These are phyloP conservation scores for Formica exsecta DNA, from an alignment of 1,140 invertebrate genomes.

Conservation along the genomic window DNA sequence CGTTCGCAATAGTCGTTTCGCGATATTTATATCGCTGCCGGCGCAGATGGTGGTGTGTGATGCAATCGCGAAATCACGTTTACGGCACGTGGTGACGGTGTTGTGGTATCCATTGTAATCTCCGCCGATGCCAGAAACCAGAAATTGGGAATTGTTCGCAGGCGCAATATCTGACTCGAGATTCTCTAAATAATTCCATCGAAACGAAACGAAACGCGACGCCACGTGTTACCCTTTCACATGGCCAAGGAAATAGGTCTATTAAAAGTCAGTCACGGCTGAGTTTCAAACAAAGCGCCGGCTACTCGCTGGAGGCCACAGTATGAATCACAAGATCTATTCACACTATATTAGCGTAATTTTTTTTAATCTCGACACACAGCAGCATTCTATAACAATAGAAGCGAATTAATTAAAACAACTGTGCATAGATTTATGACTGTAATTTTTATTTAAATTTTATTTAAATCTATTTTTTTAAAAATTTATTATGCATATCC, in stretches of 20 bases:
- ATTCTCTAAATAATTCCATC: constrained; percentile 41
- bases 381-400: not conserved
- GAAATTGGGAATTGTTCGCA: constrained; percentile 21
- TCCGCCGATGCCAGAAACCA: constrained; percentile 43
- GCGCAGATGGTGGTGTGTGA: constrained; percentile 8
- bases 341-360: not conserved
- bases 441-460: constrained; percentile 4
- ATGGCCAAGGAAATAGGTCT: constrained; percentile 15
- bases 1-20: constrained; percentile 20
- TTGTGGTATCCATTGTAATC: constrained; percentile 36
- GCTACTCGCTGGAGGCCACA: not conserved
- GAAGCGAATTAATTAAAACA: not conserved
- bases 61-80: constrained; percentile 56
- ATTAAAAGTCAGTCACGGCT: constrained; percentile 16
- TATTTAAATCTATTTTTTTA: too few relatives aligned
- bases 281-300: not conserved
- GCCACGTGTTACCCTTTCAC: constrained; percentile 27
- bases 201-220: not conserved
- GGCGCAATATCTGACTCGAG: not conserved
- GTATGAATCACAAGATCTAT: not conserved
- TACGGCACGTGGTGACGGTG: constrained; percentile 2
- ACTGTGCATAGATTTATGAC: not conserved
- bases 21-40: constrained; percentile 21
- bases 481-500: too few relatives aligned
- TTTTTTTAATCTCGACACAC: not conserved